A percentile compares a stretch with the other conserved stretches of the same genome.
These are phyloP conservation scores for Nomada goodeniana DNA, from an alignment of 2,888 invertebrate genomes.

Conservation along the genomic window DNA sequence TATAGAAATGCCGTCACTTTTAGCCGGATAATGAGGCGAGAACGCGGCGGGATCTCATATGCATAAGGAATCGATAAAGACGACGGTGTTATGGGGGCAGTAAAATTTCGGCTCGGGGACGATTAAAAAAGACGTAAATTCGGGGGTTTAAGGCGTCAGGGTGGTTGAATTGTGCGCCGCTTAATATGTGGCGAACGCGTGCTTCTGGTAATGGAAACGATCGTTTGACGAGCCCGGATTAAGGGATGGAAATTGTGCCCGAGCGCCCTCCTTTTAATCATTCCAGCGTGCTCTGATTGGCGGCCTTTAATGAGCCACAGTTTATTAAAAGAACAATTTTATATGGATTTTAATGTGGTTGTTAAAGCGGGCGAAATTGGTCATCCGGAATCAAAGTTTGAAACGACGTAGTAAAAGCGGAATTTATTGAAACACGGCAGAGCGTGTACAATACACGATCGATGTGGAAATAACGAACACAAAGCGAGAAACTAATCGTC, in stretches of 20 bases:
- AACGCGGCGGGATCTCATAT: slow-evolving; percentile 33
- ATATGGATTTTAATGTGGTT: too few species aligned
- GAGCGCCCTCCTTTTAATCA: neutral
- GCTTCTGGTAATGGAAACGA: neutral
- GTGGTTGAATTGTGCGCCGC: neutral
- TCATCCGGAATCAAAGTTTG: too few species aligned
- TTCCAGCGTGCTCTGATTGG: neutral
- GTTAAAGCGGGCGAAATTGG: too few species aligned
- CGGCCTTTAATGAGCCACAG: neutral
- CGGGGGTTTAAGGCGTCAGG: neutral
- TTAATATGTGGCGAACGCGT: neutral
- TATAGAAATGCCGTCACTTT: slow-evolving; percentile 49
- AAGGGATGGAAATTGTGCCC: neutral
- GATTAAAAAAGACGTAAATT: slow-evolving; percentile 41
- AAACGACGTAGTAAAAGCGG: too few species aligned
- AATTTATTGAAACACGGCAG: too few species aligned
- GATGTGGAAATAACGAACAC: too few species aligned
- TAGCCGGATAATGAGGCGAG: slow-evolving; percentile 37
- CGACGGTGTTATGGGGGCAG: slow-evolving; percentile 9
- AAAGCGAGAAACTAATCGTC: too few species aligned
- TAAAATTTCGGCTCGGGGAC: slow-evolving; percentile 8
- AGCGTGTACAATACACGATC: neutral
- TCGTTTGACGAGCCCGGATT: neutral
- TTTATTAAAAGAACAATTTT: too few species aligned
- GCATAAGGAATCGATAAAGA: slow-evolving; percentile 44